Evolutionary conservation across 2,797 vertebrate species (phyloP).

Genomic region (Aldrovandia affinis): DNA sequence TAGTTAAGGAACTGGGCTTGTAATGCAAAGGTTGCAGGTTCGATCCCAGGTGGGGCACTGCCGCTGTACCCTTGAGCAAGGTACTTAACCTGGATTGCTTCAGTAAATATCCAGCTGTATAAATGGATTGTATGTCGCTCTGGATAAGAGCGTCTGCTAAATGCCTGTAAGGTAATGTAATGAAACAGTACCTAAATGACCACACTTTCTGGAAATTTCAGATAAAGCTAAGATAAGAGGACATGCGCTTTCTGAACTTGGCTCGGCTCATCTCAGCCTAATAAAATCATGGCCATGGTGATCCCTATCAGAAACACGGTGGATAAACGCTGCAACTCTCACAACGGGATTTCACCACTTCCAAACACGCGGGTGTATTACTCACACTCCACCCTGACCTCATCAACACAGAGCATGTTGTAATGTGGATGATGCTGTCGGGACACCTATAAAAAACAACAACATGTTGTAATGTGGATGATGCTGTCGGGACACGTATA

Average conservation of each 20-base stretch:
- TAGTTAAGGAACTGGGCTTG: too few species aligned
- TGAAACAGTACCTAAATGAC: neutral
- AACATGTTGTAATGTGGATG: neutral
- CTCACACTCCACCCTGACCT: neutral
- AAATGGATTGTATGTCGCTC: too few species aligned
- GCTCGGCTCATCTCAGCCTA: neutral
- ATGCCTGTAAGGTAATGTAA: too few species aligned
- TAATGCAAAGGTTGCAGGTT: too few species aligned
- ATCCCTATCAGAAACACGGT: neutral
- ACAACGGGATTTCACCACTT: neutral
- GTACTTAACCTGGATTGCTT: too few species aligned
- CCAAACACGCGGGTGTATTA: neutral
- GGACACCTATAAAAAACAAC: neutral
- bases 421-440: neutral
- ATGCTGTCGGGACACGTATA: neutral
- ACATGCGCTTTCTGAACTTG: neutral
- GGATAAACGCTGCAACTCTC: neutral
- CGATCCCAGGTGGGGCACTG: too few species aligned
- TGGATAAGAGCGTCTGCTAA: too few species aligned
- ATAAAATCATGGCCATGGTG: neutral
- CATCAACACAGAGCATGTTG: neutral
- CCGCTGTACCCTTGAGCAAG: too few species aligned
- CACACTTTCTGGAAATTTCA: neutral
- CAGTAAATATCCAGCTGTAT: too few species aligned
- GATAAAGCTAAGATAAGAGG: slow-evolving; percentile 1